Percentiles rank a stretch among this genome's conserved stretches.
Conservation (phyloP, 2,797 vertebrate genomes). For the Phaenicophaeus curvirostris region DNA sequence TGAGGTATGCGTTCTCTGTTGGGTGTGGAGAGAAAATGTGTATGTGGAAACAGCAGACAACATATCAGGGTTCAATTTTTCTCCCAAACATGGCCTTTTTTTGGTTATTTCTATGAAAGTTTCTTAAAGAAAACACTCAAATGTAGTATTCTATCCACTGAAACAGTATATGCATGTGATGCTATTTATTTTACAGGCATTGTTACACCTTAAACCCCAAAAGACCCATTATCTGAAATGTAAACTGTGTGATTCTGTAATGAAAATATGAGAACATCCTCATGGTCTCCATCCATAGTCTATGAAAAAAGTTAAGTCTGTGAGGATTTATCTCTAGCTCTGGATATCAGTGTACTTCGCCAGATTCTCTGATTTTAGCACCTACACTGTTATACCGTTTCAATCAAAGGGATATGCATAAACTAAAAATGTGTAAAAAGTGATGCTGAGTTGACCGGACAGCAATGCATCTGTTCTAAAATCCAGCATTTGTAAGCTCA, state of each 20-base stretch:
- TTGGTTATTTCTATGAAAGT: neutral
- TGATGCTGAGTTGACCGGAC: conserved; percentile 51
- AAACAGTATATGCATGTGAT: neutral
- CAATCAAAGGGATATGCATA: neutral
- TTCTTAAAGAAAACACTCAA: neutral
- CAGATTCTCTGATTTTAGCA: conserved; percentile 40
- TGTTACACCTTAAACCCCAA: neutral
- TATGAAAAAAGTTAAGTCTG: neutral
- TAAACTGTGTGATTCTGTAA: neutral
- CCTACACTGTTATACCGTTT: neutral
- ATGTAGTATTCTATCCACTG: neutral
- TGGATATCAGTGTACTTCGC: neutral
- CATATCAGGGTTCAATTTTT: neutral
- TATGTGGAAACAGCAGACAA: conserved; percentile 23
- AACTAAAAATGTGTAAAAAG: conserved; percentile 31
- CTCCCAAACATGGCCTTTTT: neutral
- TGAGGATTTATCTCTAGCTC: neutral
- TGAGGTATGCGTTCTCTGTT: conserved; percentile 34
- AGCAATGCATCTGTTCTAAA: conserved; percentile 37
- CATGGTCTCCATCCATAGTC: neutral
- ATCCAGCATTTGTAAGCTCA: conserved; percentile 4
- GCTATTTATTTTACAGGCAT: neutral
- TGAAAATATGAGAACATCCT: neutral
- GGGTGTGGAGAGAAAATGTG: conserved; percentile 47
- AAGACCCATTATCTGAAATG: neutral